phyloP scores from a whole-genome alignment of 37 sponge, comb jelly and placozoan genomes.

The Eunapius fragilis region DNA sequence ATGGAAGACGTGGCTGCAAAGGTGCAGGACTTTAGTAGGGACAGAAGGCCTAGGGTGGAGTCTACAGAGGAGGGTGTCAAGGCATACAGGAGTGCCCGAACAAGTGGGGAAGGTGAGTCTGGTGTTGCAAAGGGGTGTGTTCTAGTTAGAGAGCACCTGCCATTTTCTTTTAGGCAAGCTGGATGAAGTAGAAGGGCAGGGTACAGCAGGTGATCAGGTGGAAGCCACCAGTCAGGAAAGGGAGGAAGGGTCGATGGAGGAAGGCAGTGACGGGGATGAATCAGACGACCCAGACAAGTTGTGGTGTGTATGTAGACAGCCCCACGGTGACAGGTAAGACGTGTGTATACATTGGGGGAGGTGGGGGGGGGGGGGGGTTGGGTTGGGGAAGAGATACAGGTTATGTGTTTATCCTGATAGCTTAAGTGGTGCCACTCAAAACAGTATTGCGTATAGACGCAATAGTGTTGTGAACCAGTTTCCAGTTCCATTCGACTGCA shows the following conservation, averaged over 20 bases:
- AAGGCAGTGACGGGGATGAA: conserved; percentile 50
- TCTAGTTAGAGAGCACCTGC: not conserved
- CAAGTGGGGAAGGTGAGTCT: not conserved
- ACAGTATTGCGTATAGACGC: too few species aligned
- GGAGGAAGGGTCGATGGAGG: conserved; percentile 15
- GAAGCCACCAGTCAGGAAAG: not conserved
- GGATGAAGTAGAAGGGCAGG: not conserved
- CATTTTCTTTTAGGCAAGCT: not conserved
- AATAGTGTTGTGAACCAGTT: too few species aligned
- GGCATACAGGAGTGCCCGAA: not conserved
- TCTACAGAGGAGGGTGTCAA: not conserved
- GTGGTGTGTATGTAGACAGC: conserved; percentile 78
- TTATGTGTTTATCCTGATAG: too few species aligned
- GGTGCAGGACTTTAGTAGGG: not conserved
- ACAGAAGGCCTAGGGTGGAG: not conserved
- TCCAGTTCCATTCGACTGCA: too few species aligned
- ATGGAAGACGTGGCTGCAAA: not conserved
- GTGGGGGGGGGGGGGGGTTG: too few species aligned
- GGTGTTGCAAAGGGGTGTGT: conserved; percentile 6
- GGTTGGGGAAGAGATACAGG: too few species aligned
- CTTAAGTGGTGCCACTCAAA: too few species aligned
- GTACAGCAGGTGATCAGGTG: conserved; percentile 8
- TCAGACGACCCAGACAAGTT: conserved; percentile 70
- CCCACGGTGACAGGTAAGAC: conserved; percentile 80
- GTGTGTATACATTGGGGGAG: too few species aligned